phyloP scores from a whole-genome alignment of 2,113 vertebrate genomes.

The Cyphomyrus discorhynchus region DNA sequence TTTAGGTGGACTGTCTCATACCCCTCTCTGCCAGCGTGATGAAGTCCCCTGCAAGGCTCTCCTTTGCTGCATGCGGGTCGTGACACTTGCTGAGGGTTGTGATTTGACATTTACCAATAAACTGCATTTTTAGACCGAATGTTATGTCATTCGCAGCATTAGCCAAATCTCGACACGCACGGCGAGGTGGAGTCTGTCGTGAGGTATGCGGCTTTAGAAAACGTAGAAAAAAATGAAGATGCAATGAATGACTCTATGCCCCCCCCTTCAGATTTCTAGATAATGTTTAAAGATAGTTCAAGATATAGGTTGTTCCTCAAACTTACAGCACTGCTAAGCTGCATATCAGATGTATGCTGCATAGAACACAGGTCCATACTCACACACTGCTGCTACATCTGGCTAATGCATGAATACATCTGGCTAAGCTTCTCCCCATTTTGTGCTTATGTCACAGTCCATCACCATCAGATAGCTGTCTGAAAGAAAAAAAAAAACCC shows the following conservation, averaged over 20 bases:
- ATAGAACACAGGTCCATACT: background rate
- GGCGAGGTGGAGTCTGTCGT: background rate
- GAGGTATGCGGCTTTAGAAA: background rate
- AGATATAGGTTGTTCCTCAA: background rate
- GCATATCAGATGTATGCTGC: background rate
- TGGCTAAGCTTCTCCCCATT: background rate
- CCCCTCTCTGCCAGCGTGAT: too few species aligned
- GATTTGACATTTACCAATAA: background rate
- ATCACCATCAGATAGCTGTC: background rate
- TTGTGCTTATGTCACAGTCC: background rate
- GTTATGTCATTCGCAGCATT: background rate
- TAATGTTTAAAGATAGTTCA: background rate
- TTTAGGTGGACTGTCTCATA: background rate
- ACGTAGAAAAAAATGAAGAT: background rate
- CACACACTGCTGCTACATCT: background rate
- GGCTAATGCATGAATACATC: background rate
- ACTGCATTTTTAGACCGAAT: background rate
- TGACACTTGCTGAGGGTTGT: background rate
- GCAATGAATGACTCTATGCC: background rate
- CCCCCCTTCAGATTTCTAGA: background rate
- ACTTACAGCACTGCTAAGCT: background rate
- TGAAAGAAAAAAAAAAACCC: background rate
- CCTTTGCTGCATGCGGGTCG: too few species aligned
- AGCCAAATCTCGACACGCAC: background rate
- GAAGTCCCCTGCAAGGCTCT: too few species aligned